A percentile compares a stretch with the other conserved stretches of the same genome.
These are phyloP conservation scores for Saguinus imperator DNA, from an alignment of 2,113 vertebrate genomes.

Conservation along the genomic window DNA sequence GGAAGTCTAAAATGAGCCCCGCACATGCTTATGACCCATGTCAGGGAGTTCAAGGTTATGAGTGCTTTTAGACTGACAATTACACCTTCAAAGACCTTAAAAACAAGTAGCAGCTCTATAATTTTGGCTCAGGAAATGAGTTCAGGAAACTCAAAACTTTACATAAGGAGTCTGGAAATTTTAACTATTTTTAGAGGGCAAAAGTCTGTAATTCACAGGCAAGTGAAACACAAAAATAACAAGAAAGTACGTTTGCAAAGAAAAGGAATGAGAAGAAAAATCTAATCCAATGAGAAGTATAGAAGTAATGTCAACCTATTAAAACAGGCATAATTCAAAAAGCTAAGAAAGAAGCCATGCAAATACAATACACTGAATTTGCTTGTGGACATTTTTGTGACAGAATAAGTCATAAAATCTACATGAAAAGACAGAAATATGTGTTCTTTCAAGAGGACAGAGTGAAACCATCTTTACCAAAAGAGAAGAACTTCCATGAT, in stretches of 20 bases:
- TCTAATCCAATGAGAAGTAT: not conserved
- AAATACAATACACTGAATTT: not conserved
- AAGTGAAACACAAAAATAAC: not conserved
- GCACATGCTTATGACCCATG: accelerated
- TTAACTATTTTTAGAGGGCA: not conserved
- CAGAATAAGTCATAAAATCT: not conserved
- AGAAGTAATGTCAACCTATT: not conserved
- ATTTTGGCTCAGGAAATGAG: not conserved
- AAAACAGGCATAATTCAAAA: not conserved
- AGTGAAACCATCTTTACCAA: not conserved
- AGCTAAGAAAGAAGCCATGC: not conserved
- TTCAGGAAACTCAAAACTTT: not conserved
- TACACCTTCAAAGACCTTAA: not conserved
- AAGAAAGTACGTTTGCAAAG: not conserved
- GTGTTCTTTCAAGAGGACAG: not conserved
- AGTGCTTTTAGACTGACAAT: not conserved
- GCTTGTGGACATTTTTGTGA: not conserved
- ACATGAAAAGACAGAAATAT: not conserved
- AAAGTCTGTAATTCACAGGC: not conserved
- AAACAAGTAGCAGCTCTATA: not conserved
- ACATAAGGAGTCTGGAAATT: not conserved
- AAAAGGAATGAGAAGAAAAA: not conserved
- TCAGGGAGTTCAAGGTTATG: accelerated
- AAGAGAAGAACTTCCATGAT: accelerated
- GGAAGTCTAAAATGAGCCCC: not conserved